These are phyloP conservation scores for Apeltes quadracus DNA, from an alignment of 2,113 vertebrate genomes.

Conservation along the genomic window DNA sequence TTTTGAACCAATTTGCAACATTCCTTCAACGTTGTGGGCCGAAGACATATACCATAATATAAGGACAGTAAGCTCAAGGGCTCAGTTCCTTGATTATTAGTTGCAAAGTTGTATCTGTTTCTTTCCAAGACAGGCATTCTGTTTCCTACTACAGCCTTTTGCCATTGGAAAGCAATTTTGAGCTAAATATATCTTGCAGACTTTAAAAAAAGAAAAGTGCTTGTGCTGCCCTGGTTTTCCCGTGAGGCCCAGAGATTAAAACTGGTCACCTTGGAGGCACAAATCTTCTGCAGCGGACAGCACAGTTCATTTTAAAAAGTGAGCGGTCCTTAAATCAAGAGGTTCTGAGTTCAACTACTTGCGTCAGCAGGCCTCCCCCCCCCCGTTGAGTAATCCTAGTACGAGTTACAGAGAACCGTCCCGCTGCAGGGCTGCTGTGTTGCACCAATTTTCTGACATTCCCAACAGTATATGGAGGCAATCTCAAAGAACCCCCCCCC, in stretches of 20 bases:
- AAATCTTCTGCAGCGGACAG: not conserved
- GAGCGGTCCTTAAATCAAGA: constrained; percentile 8
- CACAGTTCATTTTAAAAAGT: not conserved
- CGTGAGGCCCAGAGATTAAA: constrained; percentile 1
- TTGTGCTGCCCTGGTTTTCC: not conserved
- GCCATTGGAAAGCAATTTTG: not conserved
- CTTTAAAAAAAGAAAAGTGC: not conserved
- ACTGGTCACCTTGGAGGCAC: not conserved
- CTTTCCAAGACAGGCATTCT: not conserved
- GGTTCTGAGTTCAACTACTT: constrained; percentile 14
- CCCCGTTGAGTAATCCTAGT: constrained; percentile 5
- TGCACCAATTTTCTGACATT: constrained; percentile 9
- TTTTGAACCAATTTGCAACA: too few relatives aligned
- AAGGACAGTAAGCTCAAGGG: constrained; percentile 34
- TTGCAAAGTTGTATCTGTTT: not conserved
- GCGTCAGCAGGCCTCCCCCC: constrained; percentile 9
- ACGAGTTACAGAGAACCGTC: constrained; percentile 5
- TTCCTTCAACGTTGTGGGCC: too few relatives aligned
- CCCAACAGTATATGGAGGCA: not conserved
- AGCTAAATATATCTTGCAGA: not conserved
- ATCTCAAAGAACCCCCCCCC: constrained; percentile 18
- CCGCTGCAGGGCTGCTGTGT: constrained; percentile 17
- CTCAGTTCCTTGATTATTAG: not conserved
- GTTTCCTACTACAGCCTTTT: not conserved
- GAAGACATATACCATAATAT: constrained; percentile 76